Conservation (phyloP, 2,888 invertebrate species). For the Rhagonycha fulva region DNA sequence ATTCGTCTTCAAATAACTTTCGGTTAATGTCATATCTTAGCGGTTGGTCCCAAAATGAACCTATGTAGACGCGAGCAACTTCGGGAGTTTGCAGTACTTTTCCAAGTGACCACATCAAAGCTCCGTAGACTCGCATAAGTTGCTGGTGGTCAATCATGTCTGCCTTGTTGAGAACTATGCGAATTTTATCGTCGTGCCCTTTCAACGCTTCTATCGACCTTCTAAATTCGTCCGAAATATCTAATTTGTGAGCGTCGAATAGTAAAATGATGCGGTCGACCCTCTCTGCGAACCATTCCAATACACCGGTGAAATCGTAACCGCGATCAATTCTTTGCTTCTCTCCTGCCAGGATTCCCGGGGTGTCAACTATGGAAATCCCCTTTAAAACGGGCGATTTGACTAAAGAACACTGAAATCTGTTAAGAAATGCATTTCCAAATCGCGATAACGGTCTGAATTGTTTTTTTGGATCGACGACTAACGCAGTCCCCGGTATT, state of each 20-base stretch:
- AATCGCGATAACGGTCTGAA: constrained; percentile 94
- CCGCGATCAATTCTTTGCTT: constrained; percentile 93
- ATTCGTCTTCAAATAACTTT: constrained; percentile 90
- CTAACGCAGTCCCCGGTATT: constrained; percentile 97
- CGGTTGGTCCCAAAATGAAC: constrained; percentile 99
- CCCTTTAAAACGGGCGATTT: constrained; percentile 90
- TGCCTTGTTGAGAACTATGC: constrained; percentile 97
- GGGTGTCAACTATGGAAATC: constrained; percentile 96
- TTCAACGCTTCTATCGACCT: constrained; percentile 94
- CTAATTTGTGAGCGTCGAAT: constrained; percentile 98
- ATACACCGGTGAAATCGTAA: constrained; percentile 96
- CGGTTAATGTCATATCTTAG: constrained; percentile 91
- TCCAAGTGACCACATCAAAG: constrained; percentile 99
- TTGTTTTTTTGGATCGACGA: constrained; percentile 96
- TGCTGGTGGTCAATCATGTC: constrained; percentile 99
- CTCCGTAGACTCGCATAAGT: constrained; percentile 97
- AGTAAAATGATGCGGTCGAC: constrained; percentile 96
- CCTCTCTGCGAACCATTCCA: constrained; percentile 99
- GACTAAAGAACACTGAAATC: constrained; percentile 93
- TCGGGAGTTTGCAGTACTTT: constrained; percentile 98
- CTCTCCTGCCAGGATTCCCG: constrained; percentile 83
- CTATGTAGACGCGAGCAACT: constrained; percentile 98
- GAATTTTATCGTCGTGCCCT: constrained; percentile 95
- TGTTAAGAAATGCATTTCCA: constrained; percentile 96
- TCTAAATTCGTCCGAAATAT: constrained; percentile 98